Percentiles rank a stretch among this genome's conserved stretches.
Conservation (phyloP, 2,888 invertebrate species). For the Tetragonisca angustula region DNA sequence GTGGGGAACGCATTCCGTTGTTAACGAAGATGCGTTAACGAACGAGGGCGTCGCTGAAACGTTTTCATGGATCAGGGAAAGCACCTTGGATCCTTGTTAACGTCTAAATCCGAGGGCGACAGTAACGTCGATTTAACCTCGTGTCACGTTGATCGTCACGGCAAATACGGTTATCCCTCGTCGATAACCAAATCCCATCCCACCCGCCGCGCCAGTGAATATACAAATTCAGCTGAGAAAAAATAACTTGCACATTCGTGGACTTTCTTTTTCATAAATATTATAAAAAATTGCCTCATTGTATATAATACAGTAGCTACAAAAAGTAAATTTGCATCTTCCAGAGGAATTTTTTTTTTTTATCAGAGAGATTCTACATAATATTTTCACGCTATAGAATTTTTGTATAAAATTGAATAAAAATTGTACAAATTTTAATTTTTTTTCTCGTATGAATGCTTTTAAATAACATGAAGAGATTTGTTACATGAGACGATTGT, state of each 20-base stretch:
- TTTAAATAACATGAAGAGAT: too few relatives aligned
- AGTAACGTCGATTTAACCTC: constrained; percentile 27
- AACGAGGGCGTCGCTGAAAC: neutral
- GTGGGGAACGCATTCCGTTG: neutral
- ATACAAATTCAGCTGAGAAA: constrained; percentile 29
- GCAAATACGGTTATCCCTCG: constrained; percentile 74
- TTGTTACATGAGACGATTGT: too few relatives aligned
- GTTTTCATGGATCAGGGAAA: constrained; percentile 8
- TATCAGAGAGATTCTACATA: too few relatives aligned
- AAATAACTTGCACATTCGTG: neutral
- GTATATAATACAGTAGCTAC: too few relatives aligned
- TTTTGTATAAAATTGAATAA: too few relatives aligned
- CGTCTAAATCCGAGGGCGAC: constrained; percentile 14
- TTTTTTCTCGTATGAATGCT: too few relatives aligned
- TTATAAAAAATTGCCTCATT: too few relatives aligned
- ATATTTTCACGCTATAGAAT: too few relatives aligned
- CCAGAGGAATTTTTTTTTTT: too few relatives aligned
- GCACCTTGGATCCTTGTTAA: constrained; percentile 41
- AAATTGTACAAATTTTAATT: too few relatives aligned
- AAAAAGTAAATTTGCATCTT: too few relatives aligned
- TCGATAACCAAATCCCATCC: constrained; percentile 43
- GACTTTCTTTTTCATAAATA: neutral
- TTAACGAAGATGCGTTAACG: neutral
- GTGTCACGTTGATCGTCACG: constrained; percentile 57
- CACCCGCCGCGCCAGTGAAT: constrained; percentile 20